phyloP scores from a whole-genome alignment of 2,888 invertebrate species.

The Furcula furcula region DNA sequence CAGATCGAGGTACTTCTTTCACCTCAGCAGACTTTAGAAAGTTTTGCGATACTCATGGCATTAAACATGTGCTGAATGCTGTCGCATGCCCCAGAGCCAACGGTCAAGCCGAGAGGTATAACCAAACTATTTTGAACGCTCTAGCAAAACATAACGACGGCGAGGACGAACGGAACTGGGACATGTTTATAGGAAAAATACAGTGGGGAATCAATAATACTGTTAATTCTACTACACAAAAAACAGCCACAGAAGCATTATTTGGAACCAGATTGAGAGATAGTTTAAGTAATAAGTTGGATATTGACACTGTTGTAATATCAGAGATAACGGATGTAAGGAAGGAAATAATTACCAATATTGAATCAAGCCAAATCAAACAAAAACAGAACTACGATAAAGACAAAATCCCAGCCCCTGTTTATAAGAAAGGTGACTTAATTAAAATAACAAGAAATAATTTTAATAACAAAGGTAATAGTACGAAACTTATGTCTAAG shows the following conservation, averaged over 20 bases:
- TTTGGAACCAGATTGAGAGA: conserved; percentile 2
- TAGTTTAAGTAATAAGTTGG: conserved; percentile 1
- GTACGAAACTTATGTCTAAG: conserved; percentile 2
- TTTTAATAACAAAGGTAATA: conserved; percentile 1
- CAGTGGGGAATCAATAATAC: conserved; percentile 7
- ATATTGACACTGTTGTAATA: neutral
- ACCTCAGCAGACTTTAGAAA: conserved; percentile 4
- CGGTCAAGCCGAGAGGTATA: conserved; percentile 7
- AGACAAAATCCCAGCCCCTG: neutral
- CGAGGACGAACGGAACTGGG: conserved; percentile 5
- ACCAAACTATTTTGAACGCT: conserved; percentile 3
- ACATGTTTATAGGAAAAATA: neutral
- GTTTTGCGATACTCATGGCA: neutral
- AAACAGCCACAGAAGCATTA: conserved; percentile 4
- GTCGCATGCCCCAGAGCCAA: conserved; percentile 8
- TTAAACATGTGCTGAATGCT: conserved; percentile 7
- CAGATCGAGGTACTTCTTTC: conserved; percentile 7
- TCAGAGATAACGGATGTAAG: neutral
- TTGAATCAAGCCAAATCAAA: neutral
- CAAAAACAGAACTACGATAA: neutral
- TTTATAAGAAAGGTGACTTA: neutral
- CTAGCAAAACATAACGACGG: conserved; percentile 3
- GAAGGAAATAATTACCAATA: neutral
- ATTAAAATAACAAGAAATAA: conserved; percentile 3
- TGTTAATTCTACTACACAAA: conserved; percentile 2